Conservation (phyloP, 2,888 invertebrate species). For the Oasisia sp. region DNA sequence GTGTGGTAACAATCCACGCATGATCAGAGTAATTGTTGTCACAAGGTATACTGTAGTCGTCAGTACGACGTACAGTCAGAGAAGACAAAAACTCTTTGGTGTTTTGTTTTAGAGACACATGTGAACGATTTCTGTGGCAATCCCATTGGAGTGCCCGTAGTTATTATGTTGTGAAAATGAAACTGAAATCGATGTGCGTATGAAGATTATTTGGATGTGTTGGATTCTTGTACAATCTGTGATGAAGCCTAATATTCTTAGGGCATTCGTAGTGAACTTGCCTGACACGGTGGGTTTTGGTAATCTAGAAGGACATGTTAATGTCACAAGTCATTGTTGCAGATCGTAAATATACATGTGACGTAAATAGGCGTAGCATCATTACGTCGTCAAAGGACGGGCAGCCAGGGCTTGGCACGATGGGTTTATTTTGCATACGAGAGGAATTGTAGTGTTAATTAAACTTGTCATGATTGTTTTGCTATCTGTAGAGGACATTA, state of each 20-base stretch:
- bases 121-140: background rate
- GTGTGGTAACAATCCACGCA: background rate
- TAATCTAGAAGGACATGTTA: background rate
- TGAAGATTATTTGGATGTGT: background rate
- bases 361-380: background rate
- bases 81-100: background rate
- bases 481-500: slow-evolving; percentile 13
- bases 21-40: background rate
- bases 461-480: background rate
- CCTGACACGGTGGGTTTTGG: background rate
- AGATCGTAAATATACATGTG: slow-evolving; percentile 10
- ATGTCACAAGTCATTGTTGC: background rate
- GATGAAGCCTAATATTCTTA: slow-evolving; percentile 10
- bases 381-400: background rate
- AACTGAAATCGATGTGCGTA: background rate
- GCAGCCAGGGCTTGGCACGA: background rate
- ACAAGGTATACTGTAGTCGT: background rate
- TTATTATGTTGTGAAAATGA: slow-evolving; percentile 9
- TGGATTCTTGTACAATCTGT: background rate
- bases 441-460: slow-evolving; percentile 13
- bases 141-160: background rate
- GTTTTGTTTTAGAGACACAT: background rate
- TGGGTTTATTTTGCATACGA: slow-evolving; percentile 17
- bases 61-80: background rate
- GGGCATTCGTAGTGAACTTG: background rate